Conservation (phyloP, 2,888 invertebrate species). For the Silvanus unidentatus region DNA sequence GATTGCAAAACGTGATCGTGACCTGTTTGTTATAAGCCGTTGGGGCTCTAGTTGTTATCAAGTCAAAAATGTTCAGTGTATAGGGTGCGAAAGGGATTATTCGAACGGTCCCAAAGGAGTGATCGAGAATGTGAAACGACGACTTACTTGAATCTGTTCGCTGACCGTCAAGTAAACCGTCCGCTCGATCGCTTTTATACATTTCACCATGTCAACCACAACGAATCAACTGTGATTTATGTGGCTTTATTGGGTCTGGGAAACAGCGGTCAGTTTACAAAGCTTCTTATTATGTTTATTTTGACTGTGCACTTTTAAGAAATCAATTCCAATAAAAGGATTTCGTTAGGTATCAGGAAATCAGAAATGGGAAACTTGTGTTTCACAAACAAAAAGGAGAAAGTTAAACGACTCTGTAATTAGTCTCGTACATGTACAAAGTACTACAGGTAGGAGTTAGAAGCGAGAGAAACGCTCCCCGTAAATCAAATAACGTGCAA, state of each 20-base stretch:
- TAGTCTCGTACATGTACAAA: too few species aligned
- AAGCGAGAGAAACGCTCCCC: background rate
- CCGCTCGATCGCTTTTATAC: background rate
- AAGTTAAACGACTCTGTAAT: too few species aligned
- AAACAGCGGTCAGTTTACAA: slow-evolving; percentile 16
- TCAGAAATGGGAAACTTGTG: too few species aligned
- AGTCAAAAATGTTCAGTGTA: slow-evolving; percentile 9
- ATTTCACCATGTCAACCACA: slow-evolving; percentile 17
- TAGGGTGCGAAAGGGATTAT: slow-evolving; percentile 6
- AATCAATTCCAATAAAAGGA: slow-evolving; percentile 11
- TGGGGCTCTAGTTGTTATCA: background rate
- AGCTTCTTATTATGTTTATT: slow-evolving; percentile 16
- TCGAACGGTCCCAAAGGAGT: slow-evolving; percentile 6
- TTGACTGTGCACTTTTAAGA: slow-evolving; percentile 15
- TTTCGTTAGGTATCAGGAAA: too few species aligned
- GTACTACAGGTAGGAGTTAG: too few species aligned
- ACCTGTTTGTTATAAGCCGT: slow-evolving; percentile 1
- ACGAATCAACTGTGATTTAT: slow-evolving; percentile 22
- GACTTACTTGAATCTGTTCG: background rate
- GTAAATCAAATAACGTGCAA: slow-evolving; percentile 3
- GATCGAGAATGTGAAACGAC: slow-evolving; percentile 13
- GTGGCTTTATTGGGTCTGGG: slow-evolving; percentile 16
- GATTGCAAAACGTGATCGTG: slow-evolving; percentile 1
- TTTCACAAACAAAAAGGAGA: too few species aligned
- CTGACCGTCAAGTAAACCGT: background rate